Percentiles rank a stretch among this genome's conserved stretches.
Conservation (phyloP, 2,888 invertebrate species). For the Hypselothyrea guttata region DNA sequence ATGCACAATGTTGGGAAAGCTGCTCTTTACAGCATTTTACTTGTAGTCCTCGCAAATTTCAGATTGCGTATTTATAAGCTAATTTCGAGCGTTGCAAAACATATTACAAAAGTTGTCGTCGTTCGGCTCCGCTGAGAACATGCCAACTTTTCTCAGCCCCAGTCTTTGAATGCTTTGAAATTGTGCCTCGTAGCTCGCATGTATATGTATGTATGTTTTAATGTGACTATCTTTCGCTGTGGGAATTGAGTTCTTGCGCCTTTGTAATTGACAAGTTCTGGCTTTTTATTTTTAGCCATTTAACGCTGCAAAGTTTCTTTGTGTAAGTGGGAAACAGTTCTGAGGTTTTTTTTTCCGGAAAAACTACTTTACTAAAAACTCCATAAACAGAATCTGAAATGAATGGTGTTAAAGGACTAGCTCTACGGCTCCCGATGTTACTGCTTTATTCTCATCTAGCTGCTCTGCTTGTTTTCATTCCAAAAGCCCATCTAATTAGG, state of each 20-base stretch:
- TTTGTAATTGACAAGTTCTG: conserved; percentile 34
- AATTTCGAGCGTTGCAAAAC: conserved; percentile 54
- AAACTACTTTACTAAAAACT: conserved; percentile 21
- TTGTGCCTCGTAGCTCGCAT: neutral
- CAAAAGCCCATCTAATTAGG: conserved; percentile 54
- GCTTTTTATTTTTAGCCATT: conserved; percentile 6
- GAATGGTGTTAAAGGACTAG: conserved; percentile 33
- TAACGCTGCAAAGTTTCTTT: conserved; percentile 22
- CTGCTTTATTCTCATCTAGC: conserved; percentile 10
- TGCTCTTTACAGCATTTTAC: neutral
- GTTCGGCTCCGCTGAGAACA: conserved; percentile 24
- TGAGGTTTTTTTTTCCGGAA: too few species aligned
- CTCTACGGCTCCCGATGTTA: neutral
- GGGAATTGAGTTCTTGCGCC: conserved; percentile 4
- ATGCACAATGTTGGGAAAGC: conserved; percentile 49
- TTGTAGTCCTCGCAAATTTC: conserved; percentile 15
- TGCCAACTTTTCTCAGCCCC: conserved; percentile 22
- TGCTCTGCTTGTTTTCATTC: conserved; percentile 17
- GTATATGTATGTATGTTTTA: neutral
- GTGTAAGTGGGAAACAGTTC: conserved; percentile 30
- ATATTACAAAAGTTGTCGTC: conserved; percentile 48
- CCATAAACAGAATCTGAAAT: conserved; percentile 64
- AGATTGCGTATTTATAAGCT: conserved; percentile 73
- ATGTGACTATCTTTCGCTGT: neutral
- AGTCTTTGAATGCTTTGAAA: conserved; percentile 36